Conservation (phyloP, 2,113 vertebrate species). For the Acanthisitta chloris region DNA sequence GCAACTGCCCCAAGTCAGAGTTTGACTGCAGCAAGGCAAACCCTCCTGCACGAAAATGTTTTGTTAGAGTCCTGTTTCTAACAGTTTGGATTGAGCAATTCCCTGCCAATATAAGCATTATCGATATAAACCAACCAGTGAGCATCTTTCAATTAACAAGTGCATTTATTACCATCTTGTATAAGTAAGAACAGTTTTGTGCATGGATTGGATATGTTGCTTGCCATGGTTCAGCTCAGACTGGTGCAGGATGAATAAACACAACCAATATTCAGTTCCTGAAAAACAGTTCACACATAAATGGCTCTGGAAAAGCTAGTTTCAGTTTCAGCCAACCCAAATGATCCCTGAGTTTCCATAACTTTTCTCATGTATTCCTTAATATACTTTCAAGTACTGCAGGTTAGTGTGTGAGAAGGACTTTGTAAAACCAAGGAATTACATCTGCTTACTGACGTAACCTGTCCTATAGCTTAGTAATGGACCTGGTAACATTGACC, state of each 20-base stretch:
- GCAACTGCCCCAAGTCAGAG: not conserved
- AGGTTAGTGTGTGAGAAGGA: not conserved
- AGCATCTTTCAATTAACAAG: not conserved
- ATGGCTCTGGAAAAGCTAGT: not conserved
- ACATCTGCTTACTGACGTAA: not conserved
- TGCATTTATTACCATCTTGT: not conserved
- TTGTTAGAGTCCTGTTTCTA: not conserved
- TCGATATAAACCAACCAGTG: not conserved
- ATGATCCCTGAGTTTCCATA: not conserved
- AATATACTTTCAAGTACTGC: not conserved
- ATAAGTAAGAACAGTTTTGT: not conserved
- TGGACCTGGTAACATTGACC: not conserved
- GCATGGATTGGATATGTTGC: not conserved
- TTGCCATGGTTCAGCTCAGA: not conserved
- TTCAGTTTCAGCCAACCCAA: not conserved
- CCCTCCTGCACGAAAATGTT: not conserved
- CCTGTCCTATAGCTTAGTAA: not conserved
- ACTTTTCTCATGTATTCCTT: not conserved
- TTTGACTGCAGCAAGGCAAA: not conserved
- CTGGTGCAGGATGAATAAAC: not conserved
- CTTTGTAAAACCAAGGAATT: rapidly evolving
- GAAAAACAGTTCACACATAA: not conserved
- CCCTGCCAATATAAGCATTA: not conserved
- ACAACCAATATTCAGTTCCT: not conserved
- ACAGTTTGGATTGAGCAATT: not conserved